Evolutionary conservation across 1,140 invertebrate species (phyloP).

Genomic region (Thalassaphorura encarpata): DNA sequence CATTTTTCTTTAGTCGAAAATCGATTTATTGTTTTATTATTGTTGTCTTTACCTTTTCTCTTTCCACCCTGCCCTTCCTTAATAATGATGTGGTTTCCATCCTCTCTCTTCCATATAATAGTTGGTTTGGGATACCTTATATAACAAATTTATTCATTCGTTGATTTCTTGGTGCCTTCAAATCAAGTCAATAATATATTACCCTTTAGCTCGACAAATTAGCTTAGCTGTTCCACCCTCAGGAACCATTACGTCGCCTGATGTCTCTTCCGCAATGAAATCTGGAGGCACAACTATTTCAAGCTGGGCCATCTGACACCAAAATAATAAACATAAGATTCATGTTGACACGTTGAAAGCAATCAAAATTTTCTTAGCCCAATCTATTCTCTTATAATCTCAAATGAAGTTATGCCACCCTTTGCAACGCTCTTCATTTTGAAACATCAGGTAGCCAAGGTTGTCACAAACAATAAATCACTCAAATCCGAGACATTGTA

Average conservation of each 20-base stretch:
- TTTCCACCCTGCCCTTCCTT: conserved; percentile 53
- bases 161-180: too few species aligned
- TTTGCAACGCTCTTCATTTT: too few species aligned
- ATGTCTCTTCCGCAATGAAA: conserved; percentile 76
- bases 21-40: too few species aligned
- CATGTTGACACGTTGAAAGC: too few species aligned
- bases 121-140: conserved; percentile 67
- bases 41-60: conserved; percentile 49
- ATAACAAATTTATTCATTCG: too few species aligned
- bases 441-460: too few species aligned
- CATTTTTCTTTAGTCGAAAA: background rate
- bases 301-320: conserved; percentile 60
- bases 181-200: too few species aligned
- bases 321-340: conserved; percentile 30
- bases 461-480: too few species aligned
- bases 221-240: conserved; percentile 80
- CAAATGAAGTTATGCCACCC: too few species aligned
- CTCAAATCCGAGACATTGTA: too few species aligned
- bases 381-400: too few species aligned
- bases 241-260: conserved; percentile 54
- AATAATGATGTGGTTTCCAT: conserved; percentile 67
- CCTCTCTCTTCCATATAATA: conserved; percentile 76
- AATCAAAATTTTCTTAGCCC: too few species aligned
- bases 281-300: conserved; percentile 85
- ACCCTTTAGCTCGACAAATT: conserved; percentile 70